These are phyloP conservation scores for Protonibea diacanthus DNA, from an alignment of 2,797 vertebrate genomes.

Conservation along the genomic window DNA sequence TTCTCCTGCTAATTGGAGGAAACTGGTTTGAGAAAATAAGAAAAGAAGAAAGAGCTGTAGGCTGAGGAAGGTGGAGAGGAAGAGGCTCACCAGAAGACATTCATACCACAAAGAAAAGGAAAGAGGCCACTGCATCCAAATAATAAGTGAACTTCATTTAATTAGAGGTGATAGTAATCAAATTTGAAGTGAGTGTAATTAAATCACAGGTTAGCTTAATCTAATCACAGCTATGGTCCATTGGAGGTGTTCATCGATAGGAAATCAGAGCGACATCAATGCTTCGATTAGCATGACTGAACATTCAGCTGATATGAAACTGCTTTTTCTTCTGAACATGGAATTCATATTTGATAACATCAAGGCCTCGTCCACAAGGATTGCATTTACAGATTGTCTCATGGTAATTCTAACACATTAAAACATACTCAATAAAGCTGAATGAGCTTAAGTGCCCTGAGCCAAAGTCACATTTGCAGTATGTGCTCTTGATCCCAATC, in stretches of 20 bases:
- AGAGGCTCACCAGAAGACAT: background rate
- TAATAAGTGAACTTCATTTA: conserved; percentile 25
- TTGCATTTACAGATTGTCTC: background rate
- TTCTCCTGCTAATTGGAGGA: conserved; percentile 51
- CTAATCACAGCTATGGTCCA: conserved; percentile 30
- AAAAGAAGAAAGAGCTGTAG: conserved; percentile 3
- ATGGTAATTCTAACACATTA: background rate
- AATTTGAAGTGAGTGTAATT: conserved; percentile 18
- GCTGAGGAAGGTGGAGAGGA: background rate
- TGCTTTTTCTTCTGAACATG: background rate
- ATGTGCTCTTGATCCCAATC: background rate
- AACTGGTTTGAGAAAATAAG: conserved; percentile 17
- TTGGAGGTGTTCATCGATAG: background rate
- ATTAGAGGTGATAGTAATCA: conserved; percentile 28
- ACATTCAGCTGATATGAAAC: background rate
- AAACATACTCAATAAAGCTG: background rate
- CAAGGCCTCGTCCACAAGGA: background rate
- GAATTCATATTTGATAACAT: background rate
- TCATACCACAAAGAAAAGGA: background rate
- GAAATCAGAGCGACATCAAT: conserved; percentile 1
- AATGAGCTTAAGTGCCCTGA: too few species aligned
- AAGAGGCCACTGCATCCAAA: conserved; percentile 4
- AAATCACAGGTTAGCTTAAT: conserved; percentile 27
- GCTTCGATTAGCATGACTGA: background rate
- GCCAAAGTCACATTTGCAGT: background rate